Conservation (phyloP, 2,113 vertebrate species). For the Lasiurus borealis region DNA sequence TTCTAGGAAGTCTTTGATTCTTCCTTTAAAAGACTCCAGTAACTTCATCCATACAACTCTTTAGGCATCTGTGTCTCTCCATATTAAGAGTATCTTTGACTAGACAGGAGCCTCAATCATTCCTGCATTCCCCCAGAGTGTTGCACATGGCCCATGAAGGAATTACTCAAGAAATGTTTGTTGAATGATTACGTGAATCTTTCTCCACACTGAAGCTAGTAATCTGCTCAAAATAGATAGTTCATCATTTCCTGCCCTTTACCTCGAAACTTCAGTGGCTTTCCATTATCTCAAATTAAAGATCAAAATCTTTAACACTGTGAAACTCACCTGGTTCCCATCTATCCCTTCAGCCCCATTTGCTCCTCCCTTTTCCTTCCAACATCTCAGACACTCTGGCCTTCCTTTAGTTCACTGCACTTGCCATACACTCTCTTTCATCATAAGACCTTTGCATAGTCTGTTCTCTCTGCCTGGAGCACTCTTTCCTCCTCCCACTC, state of each 20-base stretch:
- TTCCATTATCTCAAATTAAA: conserved; percentile 15
- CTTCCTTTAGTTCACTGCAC: background rate
- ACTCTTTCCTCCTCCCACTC: background rate
- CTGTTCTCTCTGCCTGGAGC: background rate
- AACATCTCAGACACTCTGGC: background rate
- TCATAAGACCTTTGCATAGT: background rate
- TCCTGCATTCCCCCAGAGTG: background rate
- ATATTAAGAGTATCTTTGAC: background rate
- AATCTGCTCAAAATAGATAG: conserved; percentile 52
- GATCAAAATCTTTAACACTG: background rate
- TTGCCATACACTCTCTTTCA: background rate
- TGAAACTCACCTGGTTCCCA: background rate
- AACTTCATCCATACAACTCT: background rate
- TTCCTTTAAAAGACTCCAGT: background rate
- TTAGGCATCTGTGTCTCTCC: background rate
- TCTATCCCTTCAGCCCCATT: background rate
- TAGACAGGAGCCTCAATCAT: background rate
- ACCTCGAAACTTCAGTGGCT: conserved; percentile 6
- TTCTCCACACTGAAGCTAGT: background rate
- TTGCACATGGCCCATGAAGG: background rate
- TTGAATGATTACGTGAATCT: background rate
- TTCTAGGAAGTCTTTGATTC: conserved; percentile 9
- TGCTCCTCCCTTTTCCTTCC: background rate
- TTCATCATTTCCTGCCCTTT: conserved; percentile 40
- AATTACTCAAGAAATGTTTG: conserved; percentile 53